Conservation (phyloP, 2,797 vertebrate species). For the Champsocephalus gunnari region DNA sequence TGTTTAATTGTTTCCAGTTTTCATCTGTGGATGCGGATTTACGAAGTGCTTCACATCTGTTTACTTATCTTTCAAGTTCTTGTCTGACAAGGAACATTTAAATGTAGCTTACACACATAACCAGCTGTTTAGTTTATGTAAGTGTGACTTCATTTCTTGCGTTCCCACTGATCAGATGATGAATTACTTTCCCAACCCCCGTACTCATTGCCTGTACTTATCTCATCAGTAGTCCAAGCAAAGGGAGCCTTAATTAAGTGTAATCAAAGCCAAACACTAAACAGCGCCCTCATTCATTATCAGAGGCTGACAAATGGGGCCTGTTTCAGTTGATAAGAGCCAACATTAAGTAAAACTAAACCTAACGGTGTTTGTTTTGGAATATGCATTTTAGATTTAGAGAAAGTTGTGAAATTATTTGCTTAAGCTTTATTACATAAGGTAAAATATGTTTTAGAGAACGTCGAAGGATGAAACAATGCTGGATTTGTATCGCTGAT, state of each 20-base stretch:
- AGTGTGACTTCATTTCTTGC: constrained; percentile 17
- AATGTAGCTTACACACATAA: constrained; percentile 32
- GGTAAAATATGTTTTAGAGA: neutral
- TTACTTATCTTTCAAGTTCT: no score
- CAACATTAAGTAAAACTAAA: neutral
- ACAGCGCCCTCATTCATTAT: constrained; percentile 52
- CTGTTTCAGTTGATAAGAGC: constrained; percentile 19
- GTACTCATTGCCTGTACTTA: constrained; percentile 40
- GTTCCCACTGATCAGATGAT: constrained; percentile 50
- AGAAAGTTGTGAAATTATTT: neutral
- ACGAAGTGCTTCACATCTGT: no score
- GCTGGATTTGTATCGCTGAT: no score
- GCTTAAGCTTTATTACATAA: neutral
- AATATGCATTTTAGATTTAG: constrained; percentile 13
- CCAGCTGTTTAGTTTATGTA: constrained; percentile 43
- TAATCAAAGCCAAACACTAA: constrained; percentile 53
- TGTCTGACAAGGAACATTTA: constrained; percentile 3
- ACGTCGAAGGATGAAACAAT: no score
- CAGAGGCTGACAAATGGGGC: constrained; percentile 25
- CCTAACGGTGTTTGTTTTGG: neutral
- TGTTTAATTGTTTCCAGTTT: no score
- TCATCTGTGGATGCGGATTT: no score
- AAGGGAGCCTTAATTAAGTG: constrained; percentile 46
- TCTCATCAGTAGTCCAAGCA: constrained; percentile 57
- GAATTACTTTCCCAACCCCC: constrained; percentile 50